Evolutionary conservation across 2,113 vertebrate genomes (phyloP).

Genomic region (Chlamydotis undulata): DNA sequence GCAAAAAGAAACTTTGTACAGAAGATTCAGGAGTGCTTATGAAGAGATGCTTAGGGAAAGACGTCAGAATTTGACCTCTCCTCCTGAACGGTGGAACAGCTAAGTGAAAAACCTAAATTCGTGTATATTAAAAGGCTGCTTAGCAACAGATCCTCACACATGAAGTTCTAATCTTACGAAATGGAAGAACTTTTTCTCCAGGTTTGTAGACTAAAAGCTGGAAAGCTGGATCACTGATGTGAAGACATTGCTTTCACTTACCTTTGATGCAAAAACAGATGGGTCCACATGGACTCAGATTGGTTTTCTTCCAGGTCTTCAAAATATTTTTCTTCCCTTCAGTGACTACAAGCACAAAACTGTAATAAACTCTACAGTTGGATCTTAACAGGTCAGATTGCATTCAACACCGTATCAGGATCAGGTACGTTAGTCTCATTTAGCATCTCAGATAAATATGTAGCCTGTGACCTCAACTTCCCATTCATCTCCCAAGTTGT

Average conservation of each 20-base stretch:
- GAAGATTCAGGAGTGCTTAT: neutral
- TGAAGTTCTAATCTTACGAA: neutral
- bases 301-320: neutral
- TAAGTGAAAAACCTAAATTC: neutral
- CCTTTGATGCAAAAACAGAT: neutral
- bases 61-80: neutral
- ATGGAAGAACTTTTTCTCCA: neutral
- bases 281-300: neutral
- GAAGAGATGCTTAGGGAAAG: neutral
- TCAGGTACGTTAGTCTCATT: neutral
- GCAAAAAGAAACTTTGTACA: neutral
- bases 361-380: neutral
- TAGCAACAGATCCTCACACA: neutral
- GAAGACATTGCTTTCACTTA: neutral
- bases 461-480: neutral
- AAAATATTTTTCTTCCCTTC: neutral
- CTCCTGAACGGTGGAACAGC: neutral
- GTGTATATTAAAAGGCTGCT: neutral
- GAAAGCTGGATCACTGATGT: neutral
- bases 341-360: neutral
- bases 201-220: neutral
- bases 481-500: neutral
- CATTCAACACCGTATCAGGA: fast-evolving
- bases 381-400: neutral
- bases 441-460: neutral